These are phyloP conservation scores for Callyntrura guangdongensis DNA, from an alignment of 2,888 invertebrate genomes.

Conservation along the genomic window DNA sequence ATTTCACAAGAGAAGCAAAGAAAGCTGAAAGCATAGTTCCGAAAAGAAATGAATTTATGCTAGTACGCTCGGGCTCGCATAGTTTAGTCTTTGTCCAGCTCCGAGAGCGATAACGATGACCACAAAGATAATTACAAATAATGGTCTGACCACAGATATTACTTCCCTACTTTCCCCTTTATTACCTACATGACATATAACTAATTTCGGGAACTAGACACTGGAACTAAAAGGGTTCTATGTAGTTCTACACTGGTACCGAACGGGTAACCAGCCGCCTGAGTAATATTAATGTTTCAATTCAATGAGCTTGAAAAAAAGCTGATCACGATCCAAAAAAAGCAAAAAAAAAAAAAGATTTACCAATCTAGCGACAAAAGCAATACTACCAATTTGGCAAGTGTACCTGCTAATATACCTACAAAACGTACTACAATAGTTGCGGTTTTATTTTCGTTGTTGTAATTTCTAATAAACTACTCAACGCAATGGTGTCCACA, in stretches of 20 bases:
- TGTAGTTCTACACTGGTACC: too few species aligned
- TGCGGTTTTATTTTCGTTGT: background rate
- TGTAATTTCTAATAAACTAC: background rate
- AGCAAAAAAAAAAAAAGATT: constrained; percentile 40
- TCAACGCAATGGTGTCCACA: too few species aligned
- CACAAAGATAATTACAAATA: constrained; percentile 58
- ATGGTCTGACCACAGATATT: constrained; percentile 1
- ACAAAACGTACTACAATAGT: background rate
- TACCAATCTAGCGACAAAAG: background rate
- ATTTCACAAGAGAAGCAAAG: background rate
- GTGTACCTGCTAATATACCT: background rate
- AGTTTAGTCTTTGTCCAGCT: background rate
- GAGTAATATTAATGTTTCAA: constrained; percentile 42
- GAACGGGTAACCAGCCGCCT: background rate
- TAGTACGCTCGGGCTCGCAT: background rate
- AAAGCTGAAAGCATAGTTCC: background rate
- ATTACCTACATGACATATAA: background rate
- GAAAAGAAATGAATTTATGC: constrained; percentile 10
- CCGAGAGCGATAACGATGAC: background rate
- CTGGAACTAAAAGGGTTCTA: background rate
- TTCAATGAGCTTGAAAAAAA: constrained; percentile 42
- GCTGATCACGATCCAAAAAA: constrained; percentile 32
- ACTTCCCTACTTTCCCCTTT: background rate
- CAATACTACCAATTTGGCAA: background rate
- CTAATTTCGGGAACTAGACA: background rate